These are phyloP conservation scores for Lampris megalopsis DNA, from an alignment of 2,113 vertebrate species.

Conservation along the genomic window DNA sequence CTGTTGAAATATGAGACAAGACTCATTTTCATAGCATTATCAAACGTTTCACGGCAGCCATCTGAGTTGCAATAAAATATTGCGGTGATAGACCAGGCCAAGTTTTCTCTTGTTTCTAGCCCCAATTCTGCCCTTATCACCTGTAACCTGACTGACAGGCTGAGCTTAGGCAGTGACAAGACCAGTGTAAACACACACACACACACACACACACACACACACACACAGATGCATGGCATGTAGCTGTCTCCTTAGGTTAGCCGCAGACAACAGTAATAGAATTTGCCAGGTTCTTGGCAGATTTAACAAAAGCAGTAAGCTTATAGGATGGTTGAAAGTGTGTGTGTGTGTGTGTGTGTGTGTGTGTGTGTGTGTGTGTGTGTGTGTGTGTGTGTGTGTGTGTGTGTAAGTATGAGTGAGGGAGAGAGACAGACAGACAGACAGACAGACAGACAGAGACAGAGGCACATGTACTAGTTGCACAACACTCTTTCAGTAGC, in stretches of 20 bases:
- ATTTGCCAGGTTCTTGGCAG: conserved; percentile 69
- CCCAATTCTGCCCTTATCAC: conserved; percentile 36
- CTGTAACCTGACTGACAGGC: conserved; percentile 50
- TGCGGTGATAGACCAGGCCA: neutral
- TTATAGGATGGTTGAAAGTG: conserved; percentile 48
- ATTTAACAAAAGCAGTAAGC: conserved; percentile 63
- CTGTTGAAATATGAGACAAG: neutral
- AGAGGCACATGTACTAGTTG: conserved; percentile 16
- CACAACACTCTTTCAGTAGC: conserved; percentile 24
- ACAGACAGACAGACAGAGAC: too few species aligned
- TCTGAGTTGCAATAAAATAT: neutral
- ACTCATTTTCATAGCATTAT: neutral
- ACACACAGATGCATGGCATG: conserved; percentile 45
- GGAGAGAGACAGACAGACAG: too few species aligned
- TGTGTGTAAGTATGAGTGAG: conserved; percentile 19
- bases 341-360: conserved; percentile 8
- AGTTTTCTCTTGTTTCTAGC: conserved; percentile 19
- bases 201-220: conserved; percentile 37
- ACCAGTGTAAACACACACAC: conserved; percentile 12
- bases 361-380: neutral
- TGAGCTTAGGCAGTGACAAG: conserved; percentile 50
- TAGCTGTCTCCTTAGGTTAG: conserved; percentile 64
- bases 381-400: conserved; percentile 11
- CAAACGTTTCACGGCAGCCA: neutral
- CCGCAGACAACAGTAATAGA: conserved; percentile 40